A percentile compares a stretch with the other conserved stretches of the same genome.
Evolutionary conservation across 2,113 vertebrate genomes (phyloP).

Genomic region (Triplophysa rosa): DNA sequence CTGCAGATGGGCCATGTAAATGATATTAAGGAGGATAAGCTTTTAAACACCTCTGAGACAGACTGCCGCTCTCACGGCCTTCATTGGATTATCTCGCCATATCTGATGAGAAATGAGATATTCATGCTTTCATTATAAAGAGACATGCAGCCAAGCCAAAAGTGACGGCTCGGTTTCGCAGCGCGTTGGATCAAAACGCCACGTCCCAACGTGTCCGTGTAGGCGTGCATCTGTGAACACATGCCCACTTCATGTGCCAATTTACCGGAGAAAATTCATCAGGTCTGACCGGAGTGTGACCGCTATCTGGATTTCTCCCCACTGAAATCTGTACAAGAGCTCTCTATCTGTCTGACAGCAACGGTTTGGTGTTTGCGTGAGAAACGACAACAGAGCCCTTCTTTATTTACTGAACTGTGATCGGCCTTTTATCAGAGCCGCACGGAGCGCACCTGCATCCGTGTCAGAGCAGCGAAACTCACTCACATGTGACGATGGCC

Average conservation of each 20-base stretch:
- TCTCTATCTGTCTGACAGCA: constrained; percentile 29
- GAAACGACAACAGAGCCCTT: constrained; percentile 22
- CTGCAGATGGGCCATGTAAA: constrained; percentile 59
- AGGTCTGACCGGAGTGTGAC: background rate
- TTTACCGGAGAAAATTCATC: constrained; percentile 3
- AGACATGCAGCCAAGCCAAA: constrained; percentile 9
- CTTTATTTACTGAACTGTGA: constrained; percentile 39
- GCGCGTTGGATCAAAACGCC: too few relatives aligned
- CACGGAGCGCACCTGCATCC: constrained; percentile 70
- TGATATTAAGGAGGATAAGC: constrained; percentile 56
- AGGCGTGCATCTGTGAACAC: background rate
- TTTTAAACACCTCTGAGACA: constrained; percentile 62
- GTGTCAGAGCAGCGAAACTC: constrained; percentile 59
- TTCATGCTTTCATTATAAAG: constrained; percentile 37
- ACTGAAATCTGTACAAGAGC: constrained; percentile 20
- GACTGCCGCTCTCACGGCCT: constrained; percentile 30
- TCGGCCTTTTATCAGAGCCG: constrained; percentile 45
- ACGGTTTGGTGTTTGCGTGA: background rate
- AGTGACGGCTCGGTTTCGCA: background rate
- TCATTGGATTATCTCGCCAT: constrained; percentile 45
- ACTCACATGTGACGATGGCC: constrained; percentile 54
- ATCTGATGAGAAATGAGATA: constrained; percentile 36
- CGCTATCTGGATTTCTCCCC: constrained; percentile 2
- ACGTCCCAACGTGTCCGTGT: too few relatives aligned
- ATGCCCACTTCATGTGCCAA: background rate